Base-by-base conservation (phyloP, 2,797 vertebrate species). In the Phaenicophaeus curvirostris region DNA sequence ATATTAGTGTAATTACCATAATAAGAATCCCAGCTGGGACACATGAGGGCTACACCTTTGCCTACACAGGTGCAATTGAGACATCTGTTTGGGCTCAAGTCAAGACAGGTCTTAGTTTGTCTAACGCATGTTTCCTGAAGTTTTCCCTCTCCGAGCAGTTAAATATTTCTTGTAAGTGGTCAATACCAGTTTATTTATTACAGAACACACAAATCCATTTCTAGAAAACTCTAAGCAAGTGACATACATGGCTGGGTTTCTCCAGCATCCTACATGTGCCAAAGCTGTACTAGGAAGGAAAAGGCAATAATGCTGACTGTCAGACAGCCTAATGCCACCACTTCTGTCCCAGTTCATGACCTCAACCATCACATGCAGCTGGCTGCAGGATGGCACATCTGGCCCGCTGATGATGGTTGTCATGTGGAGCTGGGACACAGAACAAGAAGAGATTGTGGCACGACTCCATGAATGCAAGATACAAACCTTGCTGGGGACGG, bases 381-480 rank as follows among this genome's bases (percentile, higher is more conserved):
- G 58, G 57, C 73, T 85, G 78, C 57, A 78, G 76, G 21, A 31
- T 30, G 51, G 63, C 81, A 81, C 94, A 94, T 76, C 62, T 81
- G 79, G 41, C 65, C 42, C 46, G 24, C 35, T 1, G 4, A 2
- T 25, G 33, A 58, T 0, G 0, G 50, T 86, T 84, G 62, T 51
- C 61, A n/a, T 23, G 8, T 4, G 13, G 41, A 65, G 30, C 2
- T 1, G 71, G 54, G 73, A 79, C 46, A 51, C 24, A 62, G 68
- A 85, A 94, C 78, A 94, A 93, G 51, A 63, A 74, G 31, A 76
- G 21, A 63, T 33, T 85, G 82, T 91, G 44, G 24, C 61, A 59
- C 35, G 51, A n/a, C 51, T 42, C 42, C 37, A 12, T 24, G 59
- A 68, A 50, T 3, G 4, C 31, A 72, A 63, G 39, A 69, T 6